Percentiles rank a stretch among this genome's conserved stretches.
Conservation (phyloP, 1,140 invertebrate species). For the Agraylea sexmaculata region DNA sequence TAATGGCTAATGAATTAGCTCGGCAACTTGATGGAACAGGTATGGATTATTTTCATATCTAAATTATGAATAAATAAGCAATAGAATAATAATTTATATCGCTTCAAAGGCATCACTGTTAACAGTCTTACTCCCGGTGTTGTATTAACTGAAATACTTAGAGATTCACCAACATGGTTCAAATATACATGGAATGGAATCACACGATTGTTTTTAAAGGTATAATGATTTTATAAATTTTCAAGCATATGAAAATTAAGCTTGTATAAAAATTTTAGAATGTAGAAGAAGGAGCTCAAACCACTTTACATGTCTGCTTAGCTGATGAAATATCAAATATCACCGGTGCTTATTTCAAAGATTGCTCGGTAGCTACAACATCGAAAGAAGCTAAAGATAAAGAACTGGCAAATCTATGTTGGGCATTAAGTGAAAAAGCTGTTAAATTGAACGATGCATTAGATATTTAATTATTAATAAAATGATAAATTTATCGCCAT, state of each 20-base stretch:
- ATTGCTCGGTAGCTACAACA: constrained; percentile 38
- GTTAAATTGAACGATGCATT: too few relatives aligned
- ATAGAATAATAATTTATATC: constrained; percentile 1
- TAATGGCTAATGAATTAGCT: constrained; percentile 69
- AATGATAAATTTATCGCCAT: too few relatives aligned
- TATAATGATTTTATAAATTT: constrained; percentile 1
- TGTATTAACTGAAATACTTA: constrained; percentile 37
- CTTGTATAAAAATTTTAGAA: constrained; percentile 39
- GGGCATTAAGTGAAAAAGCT: constrained; percentile 12
- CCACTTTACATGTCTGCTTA: constrained; percentile 43
- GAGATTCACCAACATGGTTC: constrained; percentile 28
- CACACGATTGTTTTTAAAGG: constrained; percentile 10
- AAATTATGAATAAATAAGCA: not conserved
- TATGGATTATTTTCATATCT: not conserved
- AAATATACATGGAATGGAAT: constrained; percentile 9
- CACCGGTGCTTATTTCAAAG: constrained; percentile 51
- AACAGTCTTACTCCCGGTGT: constrained; percentile 75
- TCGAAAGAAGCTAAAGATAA: constrained; percentile 22
- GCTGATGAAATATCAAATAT: constrained; percentile 17
- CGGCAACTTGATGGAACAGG: constrained; percentile 55
- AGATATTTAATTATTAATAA: too few relatives aligned
- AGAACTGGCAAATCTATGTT: constrained; percentile 6
- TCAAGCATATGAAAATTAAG: not conserved
- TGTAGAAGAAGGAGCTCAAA: constrained; percentile 57
- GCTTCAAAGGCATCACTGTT: constrained; percentile 46